phyloP scores from a whole-genome alignment of 2,888 invertebrate genomes.

The Pteria penguin region DNA sequence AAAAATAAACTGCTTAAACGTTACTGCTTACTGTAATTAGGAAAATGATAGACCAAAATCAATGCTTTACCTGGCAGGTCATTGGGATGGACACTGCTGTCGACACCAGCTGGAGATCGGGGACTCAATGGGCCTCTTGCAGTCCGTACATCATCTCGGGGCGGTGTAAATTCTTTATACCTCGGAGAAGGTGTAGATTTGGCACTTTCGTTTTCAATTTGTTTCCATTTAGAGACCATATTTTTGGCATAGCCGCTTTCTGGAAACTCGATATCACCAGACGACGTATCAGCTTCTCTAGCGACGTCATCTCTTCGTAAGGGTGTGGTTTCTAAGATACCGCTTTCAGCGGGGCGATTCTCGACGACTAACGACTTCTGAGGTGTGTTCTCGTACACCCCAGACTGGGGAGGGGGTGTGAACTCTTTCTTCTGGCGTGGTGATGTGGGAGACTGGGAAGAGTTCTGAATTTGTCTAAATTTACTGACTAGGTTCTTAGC shows the following conservation, averaged over 20 bases:
- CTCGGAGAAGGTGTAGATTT: constrained; percentile 57
- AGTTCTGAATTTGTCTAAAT: constrained; percentile 57
- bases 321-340: constrained; percentile 73
- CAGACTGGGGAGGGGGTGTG: constrained; percentile 64
- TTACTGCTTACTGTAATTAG: no score
- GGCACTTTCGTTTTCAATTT: constrained; percentile 83
- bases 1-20: no score
- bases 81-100: constrained; percentile 65
- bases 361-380: constrained; percentile 52
- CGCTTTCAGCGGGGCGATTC: constrained; percentile 57
- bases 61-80: constrained; percentile 65
- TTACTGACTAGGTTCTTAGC: constrained; percentile 85
- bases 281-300: constrained; percentile 76
- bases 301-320: constrained; percentile 78
- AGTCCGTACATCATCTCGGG: constrained; percentile 62
- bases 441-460: constrained; percentile 38
- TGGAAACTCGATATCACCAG: constrained; percentile 76
- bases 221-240: constrained; percentile 92
- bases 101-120: constrained; percentile 62
- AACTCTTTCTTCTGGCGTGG: constrained; percentile 60
- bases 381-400: constrained; percentile 63
- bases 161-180: constrained; percentile 73
- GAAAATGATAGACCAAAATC: no score
- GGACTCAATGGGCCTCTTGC: constrained; percentile 58
- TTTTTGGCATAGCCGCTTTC: constrained; percentile 88